A percentile compares a stretch with the other conserved stretches of the same genome.
phyloP scores from a whole-genome alignment of 2,113 vertebrate genomes.

The Caranx ignobilis region DNA sequence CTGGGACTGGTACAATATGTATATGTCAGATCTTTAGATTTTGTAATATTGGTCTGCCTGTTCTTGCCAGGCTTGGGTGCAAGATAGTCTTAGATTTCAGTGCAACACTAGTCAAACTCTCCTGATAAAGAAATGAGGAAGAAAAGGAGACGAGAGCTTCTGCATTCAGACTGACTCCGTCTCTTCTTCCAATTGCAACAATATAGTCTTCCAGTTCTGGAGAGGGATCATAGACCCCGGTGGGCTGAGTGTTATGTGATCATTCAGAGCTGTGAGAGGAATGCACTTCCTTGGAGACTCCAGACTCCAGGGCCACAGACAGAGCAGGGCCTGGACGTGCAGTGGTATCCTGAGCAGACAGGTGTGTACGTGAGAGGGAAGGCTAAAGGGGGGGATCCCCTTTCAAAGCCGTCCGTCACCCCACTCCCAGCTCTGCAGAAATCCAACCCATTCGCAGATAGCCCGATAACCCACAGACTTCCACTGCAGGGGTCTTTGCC shows the following conservation, averaged over 20 bases:
- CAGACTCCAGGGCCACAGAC: slow-evolving; percentile 73
- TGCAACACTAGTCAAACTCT: slow-evolving; percentile 23
- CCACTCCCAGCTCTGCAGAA: slow-evolving; percentile 66
- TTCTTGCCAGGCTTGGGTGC: not conserved
- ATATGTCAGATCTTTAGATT: slow-evolving; percentile 1
- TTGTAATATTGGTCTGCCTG: not conserved
- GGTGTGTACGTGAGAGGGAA: slow-evolving; percentile 73
- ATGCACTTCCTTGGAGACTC: slow-evolving; percentile 79
- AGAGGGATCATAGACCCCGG: slow-evolving; percentile 47
- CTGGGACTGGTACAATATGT: not conserved
- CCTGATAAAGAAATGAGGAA: slow-evolving; percentile 23
- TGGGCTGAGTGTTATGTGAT: slow-evolving; percentile 74
- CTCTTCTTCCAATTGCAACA: slow-evolving; percentile 33
- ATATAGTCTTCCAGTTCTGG: slow-evolving; percentile 47
- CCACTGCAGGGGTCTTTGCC: not conserved
- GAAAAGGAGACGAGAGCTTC: slow-evolving; percentile 19
- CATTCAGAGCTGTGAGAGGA: slow-evolving; percentile 65
- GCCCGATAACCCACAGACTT: slow-evolving; percentile 71
- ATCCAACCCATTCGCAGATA: slow-evolving; percentile 76
- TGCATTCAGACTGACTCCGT: slow-evolving; percentile 14
- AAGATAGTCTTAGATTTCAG: slow-evolving; percentile 34
- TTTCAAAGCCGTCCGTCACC: slow-evolving; percentile 77
- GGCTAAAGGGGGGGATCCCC: slow-evolving; percentile 60
- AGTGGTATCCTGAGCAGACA: slow-evolving; percentile 73
- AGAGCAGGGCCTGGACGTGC: slow-evolving; percentile 67